These are phyloP conservation scores for Mamestra configurata DNA, from an alignment of 1,140 invertebrate species.

Conservation along the genomic window DNA sequence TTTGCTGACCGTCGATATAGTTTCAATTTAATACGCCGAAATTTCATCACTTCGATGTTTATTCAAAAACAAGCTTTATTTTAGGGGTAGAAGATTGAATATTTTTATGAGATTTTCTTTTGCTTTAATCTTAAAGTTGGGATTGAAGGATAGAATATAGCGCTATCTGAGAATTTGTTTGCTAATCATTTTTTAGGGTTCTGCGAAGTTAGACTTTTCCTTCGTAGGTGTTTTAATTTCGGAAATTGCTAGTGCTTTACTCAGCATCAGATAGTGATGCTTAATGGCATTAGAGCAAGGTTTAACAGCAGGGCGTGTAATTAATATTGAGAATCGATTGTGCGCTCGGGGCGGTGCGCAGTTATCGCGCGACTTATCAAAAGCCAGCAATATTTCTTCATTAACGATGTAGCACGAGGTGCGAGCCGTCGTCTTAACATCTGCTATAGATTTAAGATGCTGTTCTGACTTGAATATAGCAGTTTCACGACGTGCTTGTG, in stretches of 20 bases:
- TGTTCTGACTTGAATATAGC: constrained; percentile 30
- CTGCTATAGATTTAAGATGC: constrained; percentile 56
- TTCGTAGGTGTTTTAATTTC: constrained; percentile 46
- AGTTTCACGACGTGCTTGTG: constrained; percentile 22
- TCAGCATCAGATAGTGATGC: constrained; percentile 62
- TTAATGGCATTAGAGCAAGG: constrained; percentile 57
- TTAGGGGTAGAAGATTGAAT: constrained; percentile 48
- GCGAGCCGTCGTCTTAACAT: constrained; percentile 68
- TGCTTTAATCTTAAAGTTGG: constrained; percentile 45
- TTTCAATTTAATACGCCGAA: constrained; percentile 86
- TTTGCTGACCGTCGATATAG: constrained; percentile 87
- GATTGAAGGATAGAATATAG: constrained; percentile 38
- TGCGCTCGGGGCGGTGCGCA: constrained; percentile 68
- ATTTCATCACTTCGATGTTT: constrained; percentile 76
- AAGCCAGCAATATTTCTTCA: constrained; percentile 85
- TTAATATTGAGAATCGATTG: constrained; percentile 70
- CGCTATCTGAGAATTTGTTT: constrained; percentile 65
- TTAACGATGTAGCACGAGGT: constrained; percentile 78
- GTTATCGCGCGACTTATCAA: constrained; percentile 81
- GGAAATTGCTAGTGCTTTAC: constrained; percentile 38
- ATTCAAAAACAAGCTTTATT: constrained; percentile 64
- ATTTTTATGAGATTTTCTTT: constrained; percentile 31
- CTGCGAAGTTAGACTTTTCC: constrained; percentile 43
- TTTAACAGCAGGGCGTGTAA: constrained; percentile 62
- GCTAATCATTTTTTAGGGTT: constrained; percentile 63